Conservation (phyloP, 2,113 vertebrate species). For the Lethenteron reissneri region DNA sequence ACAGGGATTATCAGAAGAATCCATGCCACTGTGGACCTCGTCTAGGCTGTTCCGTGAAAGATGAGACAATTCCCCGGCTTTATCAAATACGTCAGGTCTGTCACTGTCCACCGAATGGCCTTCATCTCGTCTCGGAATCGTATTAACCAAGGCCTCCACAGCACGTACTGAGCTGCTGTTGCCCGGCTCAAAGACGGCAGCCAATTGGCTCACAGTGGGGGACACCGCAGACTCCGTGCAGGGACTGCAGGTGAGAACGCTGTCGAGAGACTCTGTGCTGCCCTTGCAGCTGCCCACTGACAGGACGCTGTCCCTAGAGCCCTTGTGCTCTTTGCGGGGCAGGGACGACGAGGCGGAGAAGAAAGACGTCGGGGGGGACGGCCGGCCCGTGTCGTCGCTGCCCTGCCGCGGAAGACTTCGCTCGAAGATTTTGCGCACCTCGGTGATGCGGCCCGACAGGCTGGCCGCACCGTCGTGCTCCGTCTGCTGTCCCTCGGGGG, state of each 20-base stretch:
- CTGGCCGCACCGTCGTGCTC: not conserved
- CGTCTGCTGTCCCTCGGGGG: too few species aligned
- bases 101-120: too few species aligned
- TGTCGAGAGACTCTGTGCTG: slow-evolving; percentile 78
- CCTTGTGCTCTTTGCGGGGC: slow-evolving; percentile 28
- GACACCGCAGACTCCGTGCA: slow-evolving; percentile 58
- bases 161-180: not conserved
- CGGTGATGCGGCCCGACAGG: not conserved
- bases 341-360: not conserved
- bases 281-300: slow-evolving; percentile 56
- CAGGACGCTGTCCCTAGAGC: slow-evolving; percentile 35
- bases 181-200: slow-evolving; percentile 59
- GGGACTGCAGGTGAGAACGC: slow-evolving; percentile 41
- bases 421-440: not conserved
- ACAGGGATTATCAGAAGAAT: too few species aligned
- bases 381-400: too few species aligned
- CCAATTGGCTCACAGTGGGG: slow-evolving; percentile 83
- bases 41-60: too few species aligned
- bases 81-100: too few species aligned
- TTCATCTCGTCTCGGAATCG: too few species aligned
- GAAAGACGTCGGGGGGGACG: not conserved
- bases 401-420: not conserved
- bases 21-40: too few species aligned
- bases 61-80: too few species aligned
- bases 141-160: too few species aligned